phyloP scores from a whole-genome alignment of 37 sponge, comb jelly and placozoan species.

The Agelas oroides region DNA sequence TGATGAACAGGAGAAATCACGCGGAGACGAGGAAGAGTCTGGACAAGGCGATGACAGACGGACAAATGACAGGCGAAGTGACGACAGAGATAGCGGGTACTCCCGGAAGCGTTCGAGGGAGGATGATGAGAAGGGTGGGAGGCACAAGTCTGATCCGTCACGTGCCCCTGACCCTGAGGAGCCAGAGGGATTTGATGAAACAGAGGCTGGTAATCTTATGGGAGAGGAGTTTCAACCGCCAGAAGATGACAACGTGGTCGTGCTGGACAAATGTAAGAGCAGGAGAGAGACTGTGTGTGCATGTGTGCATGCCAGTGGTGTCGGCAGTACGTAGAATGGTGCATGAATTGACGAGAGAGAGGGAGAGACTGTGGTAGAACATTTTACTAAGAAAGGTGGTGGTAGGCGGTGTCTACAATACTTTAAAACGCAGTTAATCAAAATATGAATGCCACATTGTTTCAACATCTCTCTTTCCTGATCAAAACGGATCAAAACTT shows the following conservation, averaged over 20 bases:
- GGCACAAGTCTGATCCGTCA: slow-evolving; percentile 23
- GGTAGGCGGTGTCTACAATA: too few species aligned
- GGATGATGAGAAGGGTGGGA: neutral
- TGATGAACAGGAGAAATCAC: too few species aligned
- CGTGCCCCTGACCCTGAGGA: slow-evolving; percentile 66
- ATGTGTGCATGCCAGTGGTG: too few species aligned
- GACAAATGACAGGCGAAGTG: too few species aligned
- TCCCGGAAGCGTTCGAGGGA: slow-evolving; percentile 21
- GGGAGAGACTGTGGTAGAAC: neutral
- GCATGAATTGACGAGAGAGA: neutral
- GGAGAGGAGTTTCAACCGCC: slow-evolving; percentile 43
- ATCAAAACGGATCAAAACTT: too few species aligned
- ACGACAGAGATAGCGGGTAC: neutral
- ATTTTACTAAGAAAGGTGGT: too few species aligned
- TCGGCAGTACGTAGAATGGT: too few species aligned
- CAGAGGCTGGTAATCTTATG: neutral
- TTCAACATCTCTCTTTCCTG: too few species aligned
- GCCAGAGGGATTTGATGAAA: slow-evolving; percentile 38
- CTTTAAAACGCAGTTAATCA: too few species aligned
- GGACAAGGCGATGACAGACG: neutral
- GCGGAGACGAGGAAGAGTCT: neutral
- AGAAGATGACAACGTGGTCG: slow-evolving; percentile 56
- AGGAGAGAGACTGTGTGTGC: neutral
- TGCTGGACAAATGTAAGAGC: slow-evolving; percentile 73
- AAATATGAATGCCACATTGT: too few species aligned